Base-by-base conservation (phyloP, 2,797 vertebrate genomes). In the Sitta carolinensis region DNA sequence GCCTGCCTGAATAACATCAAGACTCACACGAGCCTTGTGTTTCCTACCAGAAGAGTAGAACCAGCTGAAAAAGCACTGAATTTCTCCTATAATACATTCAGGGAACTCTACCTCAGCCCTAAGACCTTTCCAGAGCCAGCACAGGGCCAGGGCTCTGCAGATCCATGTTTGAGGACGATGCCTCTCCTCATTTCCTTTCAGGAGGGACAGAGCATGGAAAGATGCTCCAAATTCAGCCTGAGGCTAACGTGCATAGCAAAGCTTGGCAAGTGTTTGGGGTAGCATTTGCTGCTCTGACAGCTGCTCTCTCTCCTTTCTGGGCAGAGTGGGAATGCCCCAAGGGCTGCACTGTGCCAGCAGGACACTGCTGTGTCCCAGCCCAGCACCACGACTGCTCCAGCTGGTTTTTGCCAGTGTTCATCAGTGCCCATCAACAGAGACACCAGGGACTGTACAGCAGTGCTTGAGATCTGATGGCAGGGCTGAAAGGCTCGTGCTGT, bases 141-240 rank as follows among this genome's bases (percentile, higher is more conserved):
- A 68, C 50, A 42, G 0, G 0, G 12, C 38, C 18, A 40, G 42
- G 9, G 52, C 48, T 63, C 52, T 67, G 68, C 64, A 83, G 72
- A 59, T 40, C 36, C 61, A n/a, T 0, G 0, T 30, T 32, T 0
- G 0, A 64, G 59, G n/a, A 64, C 0, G 0, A 11, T 6, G 34
- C 16, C 42, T 34, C 70, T 47, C 34, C 36, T 29, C 0, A 0
- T 58, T 63, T 61, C 57, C 61, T 64, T 78, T 61, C 64, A 47
- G 47, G 45, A 80, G 51, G 23, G 11, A 54, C 0, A 50, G 0
- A 43, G 51, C 55, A 80, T 8, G 45, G 48, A 68, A 72, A 63
- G 64, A 90, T 64, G 36, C 57, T 91, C 43, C 17, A 9, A 66
- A 68, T 61, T 55, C 76, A 86, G 8, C 23, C 84, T 57, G 32